Percentiles rank a stretch among this genome's conserved stretches.
Conservation (phyloP, 2,888 invertebrate genomes). For the Sinhomidia bicolor region DNA sequence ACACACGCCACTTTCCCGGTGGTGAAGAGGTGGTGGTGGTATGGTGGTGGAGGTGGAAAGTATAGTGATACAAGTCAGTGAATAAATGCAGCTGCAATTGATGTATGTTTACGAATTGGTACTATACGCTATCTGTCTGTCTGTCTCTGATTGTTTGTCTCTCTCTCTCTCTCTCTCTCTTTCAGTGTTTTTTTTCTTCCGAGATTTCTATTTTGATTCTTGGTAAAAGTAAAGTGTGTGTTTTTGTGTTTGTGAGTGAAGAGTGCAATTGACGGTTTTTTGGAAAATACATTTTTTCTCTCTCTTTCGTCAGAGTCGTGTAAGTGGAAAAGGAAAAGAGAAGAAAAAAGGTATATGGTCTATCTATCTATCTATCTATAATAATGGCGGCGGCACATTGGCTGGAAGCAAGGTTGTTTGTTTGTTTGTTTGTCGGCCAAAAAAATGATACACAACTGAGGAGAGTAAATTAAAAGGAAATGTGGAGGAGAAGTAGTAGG, state of each 20-base stretch:
- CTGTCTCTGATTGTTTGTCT: constrained; percentile 61
- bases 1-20: neutral
- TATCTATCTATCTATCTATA: no score
- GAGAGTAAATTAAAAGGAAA: constrained; percentile 46
- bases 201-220: neutral
- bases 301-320: no score
- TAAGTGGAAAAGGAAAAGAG: constrained; percentile 19
- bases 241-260: constrained; percentile 19
- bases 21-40: neutral
- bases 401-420: constrained; percentile 27
- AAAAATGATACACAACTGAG: constrained; percentile 11
- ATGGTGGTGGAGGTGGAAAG: no score
- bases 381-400: constrained; percentile 30
- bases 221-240: constrained; percentile 27
- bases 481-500: constrained; percentile 36
- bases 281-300: neutral
- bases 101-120: constrained; percentile 53
- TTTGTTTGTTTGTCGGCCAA: constrained; percentile 14
- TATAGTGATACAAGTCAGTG: neutral
- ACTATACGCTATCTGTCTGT: constrained; percentile 39
- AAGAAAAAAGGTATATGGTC: no score
- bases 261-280: constrained; percentile 40
- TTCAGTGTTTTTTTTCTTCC: constrained; percentile 9
- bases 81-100: constrained; percentile 40
- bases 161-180: neutral